Evolutionary conservation across 1,140 invertebrate genomes (phyloP).

Genomic region (Heliconius himera): DNA sequence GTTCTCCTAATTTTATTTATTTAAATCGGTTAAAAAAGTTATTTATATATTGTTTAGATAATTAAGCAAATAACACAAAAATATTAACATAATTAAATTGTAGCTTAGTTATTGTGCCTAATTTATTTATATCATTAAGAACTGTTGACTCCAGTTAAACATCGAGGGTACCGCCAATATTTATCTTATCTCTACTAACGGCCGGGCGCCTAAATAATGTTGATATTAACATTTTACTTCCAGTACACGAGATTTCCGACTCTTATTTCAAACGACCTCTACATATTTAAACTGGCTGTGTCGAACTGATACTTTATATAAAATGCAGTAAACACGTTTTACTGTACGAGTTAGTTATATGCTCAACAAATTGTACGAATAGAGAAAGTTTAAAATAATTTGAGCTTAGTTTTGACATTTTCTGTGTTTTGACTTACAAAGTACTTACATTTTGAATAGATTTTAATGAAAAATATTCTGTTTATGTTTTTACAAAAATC

Average conservation of each 20-base stretch:
- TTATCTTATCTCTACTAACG: conserved; percentile 8
- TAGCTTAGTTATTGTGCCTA: neutral
- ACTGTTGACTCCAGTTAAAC: conserved; percentile 1
- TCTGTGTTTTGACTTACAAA: no score
- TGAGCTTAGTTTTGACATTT: no score
- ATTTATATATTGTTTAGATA: no score
- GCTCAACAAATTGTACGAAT: no score
- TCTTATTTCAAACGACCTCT: neutral
- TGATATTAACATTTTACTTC: conserved; percentile 15
- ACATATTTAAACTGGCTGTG: neutral
- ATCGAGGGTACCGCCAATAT: conserved; percentile 16
- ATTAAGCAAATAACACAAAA: neutral
- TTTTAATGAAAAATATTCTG: no score
- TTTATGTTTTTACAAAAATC: no score
- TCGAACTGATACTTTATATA: neutral
- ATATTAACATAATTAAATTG: neutral
- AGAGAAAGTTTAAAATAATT: no score
- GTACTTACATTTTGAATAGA: no score
- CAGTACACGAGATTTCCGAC: neutral
- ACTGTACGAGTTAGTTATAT: no score
- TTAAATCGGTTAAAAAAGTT: no score
- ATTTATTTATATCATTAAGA: neutral
- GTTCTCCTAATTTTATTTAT: no score
- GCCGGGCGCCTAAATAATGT: conserved; percentile 4
- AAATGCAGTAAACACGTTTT: neutral